Conservation (phyloP, 2,797 vertebrate species). For the Ceryle rudis region DNA sequence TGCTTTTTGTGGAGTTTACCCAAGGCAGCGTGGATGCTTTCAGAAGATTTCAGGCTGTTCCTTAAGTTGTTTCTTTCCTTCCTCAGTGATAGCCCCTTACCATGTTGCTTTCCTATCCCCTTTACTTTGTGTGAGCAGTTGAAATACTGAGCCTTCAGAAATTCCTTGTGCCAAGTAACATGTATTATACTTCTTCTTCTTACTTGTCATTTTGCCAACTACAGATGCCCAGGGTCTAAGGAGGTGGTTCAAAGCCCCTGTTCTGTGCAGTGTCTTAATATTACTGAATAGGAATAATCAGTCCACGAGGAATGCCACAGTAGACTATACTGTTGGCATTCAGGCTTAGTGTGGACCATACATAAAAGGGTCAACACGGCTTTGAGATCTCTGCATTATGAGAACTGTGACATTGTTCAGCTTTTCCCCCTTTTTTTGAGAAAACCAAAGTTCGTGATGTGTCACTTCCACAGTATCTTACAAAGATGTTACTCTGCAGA, state of each 20-base stretch:
- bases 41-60: not conserved
- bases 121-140: not conserved
- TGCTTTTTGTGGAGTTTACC: constrained; percentile 6
- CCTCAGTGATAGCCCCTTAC: not conserved
- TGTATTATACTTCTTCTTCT: not conserved
- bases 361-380: not conserved
- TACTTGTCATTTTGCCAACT: not conserved
- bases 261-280: not conserved
- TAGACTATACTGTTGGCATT: not conserved
- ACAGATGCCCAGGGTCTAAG: not conserved
- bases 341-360: not conserved
- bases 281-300: not conserved
- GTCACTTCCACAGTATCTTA: not conserved
- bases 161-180: not conserved
- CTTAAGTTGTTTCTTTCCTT: not conserved
- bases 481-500: not conserved
- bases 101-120: not conserved
- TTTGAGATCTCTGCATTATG: not conserved
- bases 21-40: not conserved
- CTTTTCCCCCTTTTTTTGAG: not conserved
- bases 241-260: not conserved
- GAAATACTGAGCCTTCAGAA: not conserved
- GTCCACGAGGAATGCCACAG: not conserved
- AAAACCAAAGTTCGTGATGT: not conserved
- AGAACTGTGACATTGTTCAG: not conserved